Percentiles rank a stretch among this genome's conserved stretches.
Evolutionary conservation across 2,888 invertebrate species (phyloP).

Genomic region (Hyalella azteca): DNA sequence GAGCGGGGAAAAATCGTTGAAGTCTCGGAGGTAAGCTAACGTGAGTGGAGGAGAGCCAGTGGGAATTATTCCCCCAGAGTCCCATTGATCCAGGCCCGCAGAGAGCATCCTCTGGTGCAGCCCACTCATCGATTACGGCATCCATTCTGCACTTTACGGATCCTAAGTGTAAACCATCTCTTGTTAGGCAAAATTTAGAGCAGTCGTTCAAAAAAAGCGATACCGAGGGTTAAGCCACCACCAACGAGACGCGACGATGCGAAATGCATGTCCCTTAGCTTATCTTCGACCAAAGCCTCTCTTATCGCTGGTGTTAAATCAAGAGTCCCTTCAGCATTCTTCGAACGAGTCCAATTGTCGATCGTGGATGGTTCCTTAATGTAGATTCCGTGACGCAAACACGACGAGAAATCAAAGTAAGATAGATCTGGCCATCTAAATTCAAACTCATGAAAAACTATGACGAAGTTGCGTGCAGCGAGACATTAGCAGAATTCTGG

Average conservation of each 20-base stretch:
- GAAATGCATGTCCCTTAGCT: background rate
- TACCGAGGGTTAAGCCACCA: constrained; percentile 1
- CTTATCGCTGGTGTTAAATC: constrained; percentile 23
- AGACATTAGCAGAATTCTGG: too few relatives aligned
- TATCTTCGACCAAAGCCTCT: background rate
- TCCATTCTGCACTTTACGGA: constrained; percentile 31
- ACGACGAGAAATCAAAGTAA: constrained; percentile 16
- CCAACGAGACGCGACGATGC: background rate
- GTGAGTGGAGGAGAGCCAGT: constrained; percentile 26
- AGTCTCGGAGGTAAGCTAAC: constrained; percentile 30
- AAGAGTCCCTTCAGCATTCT: background rate
- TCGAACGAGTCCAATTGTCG: constrained; percentile 20
- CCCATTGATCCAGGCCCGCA: constrained; percentile 19
- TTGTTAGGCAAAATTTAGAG: constrained; percentile 28
- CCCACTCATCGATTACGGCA: constrained; percentile 25
- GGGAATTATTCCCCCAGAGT: constrained; percentile 35
- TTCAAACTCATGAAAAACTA: background rate
- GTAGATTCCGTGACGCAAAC: constrained; percentile 10
- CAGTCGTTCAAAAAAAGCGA: constrained; percentile 26
- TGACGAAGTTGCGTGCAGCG: background rate
- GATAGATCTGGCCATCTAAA: background rate
- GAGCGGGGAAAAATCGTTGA: constrained; percentile 27
- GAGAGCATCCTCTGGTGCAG: background rate
- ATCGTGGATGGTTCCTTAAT: constrained; percentile 16
- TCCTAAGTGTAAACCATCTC: constrained; percentile 32